phyloP scores from a whole-genome alignment of 2,888 invertebrate genomes.

The Cremastobaeus sp. region DNA sequence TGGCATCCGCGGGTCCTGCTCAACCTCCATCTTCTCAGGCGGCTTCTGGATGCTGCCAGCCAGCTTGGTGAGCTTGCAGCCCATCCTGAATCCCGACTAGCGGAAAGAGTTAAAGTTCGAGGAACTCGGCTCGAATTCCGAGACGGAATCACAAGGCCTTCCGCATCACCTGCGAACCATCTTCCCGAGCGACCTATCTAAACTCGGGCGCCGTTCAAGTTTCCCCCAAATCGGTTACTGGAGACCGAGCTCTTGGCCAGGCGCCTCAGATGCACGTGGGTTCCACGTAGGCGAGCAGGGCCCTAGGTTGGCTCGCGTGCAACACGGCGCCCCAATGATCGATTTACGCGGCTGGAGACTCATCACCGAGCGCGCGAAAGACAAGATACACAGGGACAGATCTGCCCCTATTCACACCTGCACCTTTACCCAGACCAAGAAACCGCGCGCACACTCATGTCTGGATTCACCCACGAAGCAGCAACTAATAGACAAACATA shows the following conservation, averaged over 20 bases:
- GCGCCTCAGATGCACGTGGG: slow-evolving; percentile 43
- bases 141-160: slow-evolving; percentile 19
- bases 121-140: neutral
- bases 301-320: slow-evolving; percentile 42
- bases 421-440: slow-evolving; percentile 27
- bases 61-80: slow-evolving; percentile 88
- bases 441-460: slow-evolving; percentile 29
- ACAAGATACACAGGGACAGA: slow-evolving; percentile 43
- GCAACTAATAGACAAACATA: neutral
- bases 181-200: slow-evolving; percentile 1
- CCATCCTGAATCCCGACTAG: slow-evolving; percentile 80
- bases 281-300: slow-evolving; percentile 16
- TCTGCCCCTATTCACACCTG: slow-evolving; percentile 44
- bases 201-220: neutral
- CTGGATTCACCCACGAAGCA: slow-evolving; percentile 1
- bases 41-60: slow-evolving; percentile 77
- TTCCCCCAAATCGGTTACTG: too few species aligned
- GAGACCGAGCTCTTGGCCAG: neutral
- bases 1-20: slow-evolving; percentile 80
- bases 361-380: slow-evolving; percentile 44
- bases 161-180: slow-evolving; percentile 37
- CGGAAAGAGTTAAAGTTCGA: too few species aligned
- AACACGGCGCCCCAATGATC: slow-evolving; percentile 55
- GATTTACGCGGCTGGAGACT: slow-evolving; percentile 57
- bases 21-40: slow-evolving; percentile 24